Evolutionary conservation across 1,140 invertebrate species (phyloP), one percentile per base, ranked within the genome.

Genomic region (Heliconius himera): DNA sequence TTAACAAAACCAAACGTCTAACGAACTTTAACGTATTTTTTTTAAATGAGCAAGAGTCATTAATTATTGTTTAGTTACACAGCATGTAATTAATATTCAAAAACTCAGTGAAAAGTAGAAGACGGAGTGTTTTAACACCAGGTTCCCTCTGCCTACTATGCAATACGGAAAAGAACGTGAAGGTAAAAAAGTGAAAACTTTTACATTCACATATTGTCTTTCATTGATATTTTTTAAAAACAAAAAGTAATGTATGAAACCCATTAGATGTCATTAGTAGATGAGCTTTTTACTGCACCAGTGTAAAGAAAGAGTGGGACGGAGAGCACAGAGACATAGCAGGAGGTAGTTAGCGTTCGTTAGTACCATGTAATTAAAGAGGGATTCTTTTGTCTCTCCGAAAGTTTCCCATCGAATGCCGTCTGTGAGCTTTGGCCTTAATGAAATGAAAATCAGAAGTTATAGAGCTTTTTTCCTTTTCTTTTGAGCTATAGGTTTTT

Each of bases 371-470:
- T 56, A 22, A 56, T 56, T 22, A 56, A 2, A 56, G n/a, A 56
- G 54, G 54, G 54, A 22, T 51, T 56, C 54, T 56, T 56, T 56
- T 56, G 54, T 56, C 8, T 56, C n/a, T 56, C n/a, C 20, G 54
- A n/a, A 56, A 56, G n/a, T n/a, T 56, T 56, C 54, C 20, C 54
- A 56, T 56, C 54, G 54, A 56, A 22, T 56, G n/a, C 20, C 54
- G 54, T 56, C 54, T 56, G 54, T 22, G 54, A 22, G 54, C 54
- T 56, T 56, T 56, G 54, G 54, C 54, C 54, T 56, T 56, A 56
- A 56, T 56, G 54, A 56, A 56, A 56, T 56, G 54, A 56, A 56
- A 56, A 56, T 56, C 54, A 56, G 54, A 56, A 56, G n/a, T 56
- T n/a, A 56, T 56, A 56, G 6, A 56, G 54, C n/a, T 56, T 56